Evolutionary conservation across 2,797 vertebrate species (phyloP).

Genomic region (Streptopelia turtur): DNA sequence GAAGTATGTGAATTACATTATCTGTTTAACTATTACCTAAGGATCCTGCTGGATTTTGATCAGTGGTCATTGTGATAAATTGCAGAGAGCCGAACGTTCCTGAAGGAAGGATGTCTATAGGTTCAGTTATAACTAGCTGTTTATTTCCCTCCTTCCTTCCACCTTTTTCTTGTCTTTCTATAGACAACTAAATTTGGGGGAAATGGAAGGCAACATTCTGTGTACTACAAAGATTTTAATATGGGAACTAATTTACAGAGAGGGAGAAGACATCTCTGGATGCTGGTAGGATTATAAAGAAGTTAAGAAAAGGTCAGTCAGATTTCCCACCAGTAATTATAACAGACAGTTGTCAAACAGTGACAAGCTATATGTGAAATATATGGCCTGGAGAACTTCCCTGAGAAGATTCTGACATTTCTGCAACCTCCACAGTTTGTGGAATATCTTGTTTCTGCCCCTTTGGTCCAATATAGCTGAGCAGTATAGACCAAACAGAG

Average conservation of each 20-base stretch:
- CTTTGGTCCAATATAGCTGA: neutral
- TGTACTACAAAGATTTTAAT: neutral
- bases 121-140: neutral
- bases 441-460: neutral
- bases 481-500: neutral
- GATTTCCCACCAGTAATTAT: neutral
- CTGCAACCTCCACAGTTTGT: neutral
- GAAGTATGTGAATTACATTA: neutral
- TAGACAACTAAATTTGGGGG: neutral
- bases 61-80: neutral
- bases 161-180: neutral
- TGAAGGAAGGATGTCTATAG: neutral
- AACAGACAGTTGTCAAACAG: neutral
- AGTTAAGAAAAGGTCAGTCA: neutral
- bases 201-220: neutral
- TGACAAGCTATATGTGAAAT: neutral
- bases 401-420: neutral
- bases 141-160: neutral
- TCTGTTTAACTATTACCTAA: neutral
- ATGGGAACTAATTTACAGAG: neutral
- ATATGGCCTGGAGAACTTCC: neutral
- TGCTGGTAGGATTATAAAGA: neutral
- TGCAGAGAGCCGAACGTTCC: neutral
- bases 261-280: neutral
- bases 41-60: neutral